Evolutionary conservation across 2,797 vertebrate genomes (phyloP), one percentile per base, ranked within the genome.

Genomic region (Smutsia temminckii): DNA sequence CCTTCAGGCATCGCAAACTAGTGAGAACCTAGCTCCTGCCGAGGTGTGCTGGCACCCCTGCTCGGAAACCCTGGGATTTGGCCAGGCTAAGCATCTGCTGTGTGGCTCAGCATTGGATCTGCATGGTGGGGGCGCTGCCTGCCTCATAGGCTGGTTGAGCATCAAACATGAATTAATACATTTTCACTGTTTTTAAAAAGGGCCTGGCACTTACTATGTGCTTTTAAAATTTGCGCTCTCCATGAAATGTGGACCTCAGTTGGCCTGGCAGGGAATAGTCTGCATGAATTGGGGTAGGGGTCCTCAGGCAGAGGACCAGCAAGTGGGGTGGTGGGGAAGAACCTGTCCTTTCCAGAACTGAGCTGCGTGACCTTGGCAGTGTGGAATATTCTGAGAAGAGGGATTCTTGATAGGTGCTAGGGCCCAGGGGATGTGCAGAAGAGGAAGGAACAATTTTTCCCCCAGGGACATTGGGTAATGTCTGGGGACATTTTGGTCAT

Each of bases 281-380:
- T 40, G 14, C 4, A 1, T 42, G 27, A 12, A 21, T 32, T 13
- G 10, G 27, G 14, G 21, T 13, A 13, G 2, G 9, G 0, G 23
- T 27, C 23, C 74, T 46, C 3, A 1, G 79, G 79, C 1, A 14
- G 46, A 42, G 21, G 6, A 2, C 2, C 49, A 12, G 61, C 32
- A 13, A 17, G 46, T 4, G 25, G 20, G 21, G 8, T 3, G 18
- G 8, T 11, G 57, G 18, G 9, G 32, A 18, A 25, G 6, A 21
- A 46, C 0, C 0, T 2, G 1, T 32, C 23, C 64, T 18, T 32
- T 61, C 18, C 16, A 6, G 6, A 34, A 6, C 34, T 5, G 6
- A 4, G 6, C 10, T 1, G 13, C 0, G 6, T 1, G 1, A 13
- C n/a, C 17, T 17, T 10, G 27, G 4, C 27, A 13, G 32, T 2